Conservation (phyloP, 2,797 vertebrate species). For the Acestrorhynchus altus region DNA sequence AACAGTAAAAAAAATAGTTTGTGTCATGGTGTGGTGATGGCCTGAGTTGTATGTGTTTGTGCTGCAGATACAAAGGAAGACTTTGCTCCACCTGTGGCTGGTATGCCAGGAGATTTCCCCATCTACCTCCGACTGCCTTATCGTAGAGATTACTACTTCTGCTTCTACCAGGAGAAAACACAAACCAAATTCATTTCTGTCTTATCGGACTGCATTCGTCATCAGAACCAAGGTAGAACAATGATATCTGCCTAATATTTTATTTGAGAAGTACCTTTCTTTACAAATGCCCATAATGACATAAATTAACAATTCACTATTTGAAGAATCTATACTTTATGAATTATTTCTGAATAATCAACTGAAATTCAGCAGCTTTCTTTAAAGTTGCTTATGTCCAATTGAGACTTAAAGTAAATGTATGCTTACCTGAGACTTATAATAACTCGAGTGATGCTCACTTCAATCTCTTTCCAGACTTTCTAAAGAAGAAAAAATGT, state of each 20-base stretch:
- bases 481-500: constrained; percentile 84
- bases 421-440: no score
- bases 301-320: no score
- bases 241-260: no score
- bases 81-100: constrained; percentile 71
- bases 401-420: no score
- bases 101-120: constrained; percentile 83
- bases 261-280: no score
- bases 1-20: not conserved
- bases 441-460: no score
- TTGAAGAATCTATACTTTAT: no score
- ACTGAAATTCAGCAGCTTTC: no score
- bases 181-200: constrained; percentile 79
- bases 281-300: no score
- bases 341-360: no score
- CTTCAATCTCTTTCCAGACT: constrained; percentile 75
- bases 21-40: not conserved
- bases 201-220: constrained; percentile 86
- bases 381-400: no score
- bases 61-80: constrained; percentile 81
- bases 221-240: constrained; percentile 88
- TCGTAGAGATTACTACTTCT: constrained; percentile 85
- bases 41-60: constrained; percentile 19
- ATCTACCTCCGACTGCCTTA: constrained; percentile 91
- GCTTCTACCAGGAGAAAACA: constrained; percentile 75